Evolutionary conservation across 2,888 invertebrate genomes (phyloP).

Genomic region (Spodoptera exigua): DNA sequence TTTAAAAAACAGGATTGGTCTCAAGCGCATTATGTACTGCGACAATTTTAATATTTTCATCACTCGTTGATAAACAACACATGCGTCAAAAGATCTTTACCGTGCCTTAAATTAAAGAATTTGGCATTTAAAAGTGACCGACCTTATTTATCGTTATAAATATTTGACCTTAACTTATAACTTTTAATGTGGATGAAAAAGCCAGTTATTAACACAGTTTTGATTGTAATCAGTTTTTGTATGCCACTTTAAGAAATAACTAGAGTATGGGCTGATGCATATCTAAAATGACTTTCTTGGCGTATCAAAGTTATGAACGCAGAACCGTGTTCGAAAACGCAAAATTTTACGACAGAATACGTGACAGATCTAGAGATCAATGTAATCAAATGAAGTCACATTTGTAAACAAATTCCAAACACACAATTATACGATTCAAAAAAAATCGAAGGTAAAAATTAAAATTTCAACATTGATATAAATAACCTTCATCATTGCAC

Average conservation of each 20-base stretch:
- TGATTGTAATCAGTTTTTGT: constrained; percentile 21
- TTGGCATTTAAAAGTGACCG: constrained; percentile 23
- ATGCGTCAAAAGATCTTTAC: constrained; percentile 34
- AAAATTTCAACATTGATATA: no score
- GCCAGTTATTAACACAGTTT: constrained; percentile 15
- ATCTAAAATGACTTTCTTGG: constrained; percentile 12
- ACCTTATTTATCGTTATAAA: constrained; percentile 27
- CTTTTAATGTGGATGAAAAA: constrained; percentile 4
- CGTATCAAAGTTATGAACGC: constrained; percentile 9
- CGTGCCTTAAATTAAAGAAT: constrained; percentile 21
- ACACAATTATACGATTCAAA: no score
- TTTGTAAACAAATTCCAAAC: no score
- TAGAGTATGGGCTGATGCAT: constrained; percentile 28
- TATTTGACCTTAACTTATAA: constrained; percentile 29
- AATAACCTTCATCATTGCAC: no score
- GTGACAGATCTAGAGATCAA: no score
- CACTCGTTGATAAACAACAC: constrained; percentile 29
- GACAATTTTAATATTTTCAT: constrained; percentile 39
- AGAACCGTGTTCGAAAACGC: not conserved
- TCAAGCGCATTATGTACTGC: constrained; percentile 26
- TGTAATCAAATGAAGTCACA: no score
- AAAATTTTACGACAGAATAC: no score
- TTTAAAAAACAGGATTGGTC: constrained; percentile 13
- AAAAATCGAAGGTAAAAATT: no score
- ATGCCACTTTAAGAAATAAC: constrained; percentile 27